phyloP scores from a whole-genome alignment of 1,140 invertebrate species.

The Micrasema longulum region DNA sequence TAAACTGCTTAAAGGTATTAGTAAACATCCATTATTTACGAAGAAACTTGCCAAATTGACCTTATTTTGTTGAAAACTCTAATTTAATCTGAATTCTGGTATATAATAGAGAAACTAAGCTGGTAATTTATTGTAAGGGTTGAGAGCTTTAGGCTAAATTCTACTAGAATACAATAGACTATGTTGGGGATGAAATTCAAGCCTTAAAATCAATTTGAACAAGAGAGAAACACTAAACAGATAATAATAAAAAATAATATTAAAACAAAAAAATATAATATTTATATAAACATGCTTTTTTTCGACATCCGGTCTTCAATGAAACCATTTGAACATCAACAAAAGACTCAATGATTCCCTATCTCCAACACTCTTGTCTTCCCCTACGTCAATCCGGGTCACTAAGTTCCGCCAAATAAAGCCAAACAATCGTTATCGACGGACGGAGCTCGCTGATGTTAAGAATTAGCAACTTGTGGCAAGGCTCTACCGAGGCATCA shows the following conservation, averaged over 20 bases:
- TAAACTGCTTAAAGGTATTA: no score
- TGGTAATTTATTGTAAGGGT: conserved; percentile 12
- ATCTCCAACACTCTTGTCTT: background rate
- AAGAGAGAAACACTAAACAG: background rate
- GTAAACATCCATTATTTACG: no score
- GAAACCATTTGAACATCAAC: background rate
- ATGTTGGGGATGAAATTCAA: background rate
- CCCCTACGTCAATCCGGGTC: no score
- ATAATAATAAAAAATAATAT: background rate
- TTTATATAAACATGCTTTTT: background rate
- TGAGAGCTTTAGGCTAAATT: conserved; percentile 10
- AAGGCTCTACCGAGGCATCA: no score
- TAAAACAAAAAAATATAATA: background rate
- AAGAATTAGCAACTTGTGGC: no score
- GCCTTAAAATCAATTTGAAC: background rate
- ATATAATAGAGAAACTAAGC: conserved; percentile 19
- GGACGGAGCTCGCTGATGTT: no score
- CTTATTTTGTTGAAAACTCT: no score
- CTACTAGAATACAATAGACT: conserved; percentile 14
- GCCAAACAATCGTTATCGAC: no score
- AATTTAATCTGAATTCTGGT: no score
- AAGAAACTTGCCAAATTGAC: no score
- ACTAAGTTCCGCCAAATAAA: no score
- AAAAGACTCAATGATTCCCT: background rate
- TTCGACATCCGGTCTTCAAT: background rate